Conservation (phyloP, 2,113 vertebrate genomes). For the Equus przewalskii region DNA sequence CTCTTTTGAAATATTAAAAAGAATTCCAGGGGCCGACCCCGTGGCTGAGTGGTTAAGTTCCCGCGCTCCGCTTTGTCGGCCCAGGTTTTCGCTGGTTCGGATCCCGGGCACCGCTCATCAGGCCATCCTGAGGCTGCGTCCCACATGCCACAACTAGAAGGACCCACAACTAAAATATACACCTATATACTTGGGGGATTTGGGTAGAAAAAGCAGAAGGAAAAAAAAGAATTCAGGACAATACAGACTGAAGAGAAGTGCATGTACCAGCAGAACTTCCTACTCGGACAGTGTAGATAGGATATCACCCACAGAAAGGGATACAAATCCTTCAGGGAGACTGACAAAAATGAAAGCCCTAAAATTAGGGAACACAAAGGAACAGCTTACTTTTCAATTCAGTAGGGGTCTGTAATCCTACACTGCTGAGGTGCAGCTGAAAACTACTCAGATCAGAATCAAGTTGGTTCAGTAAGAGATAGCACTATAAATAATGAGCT, state of each 20-base stretch:
- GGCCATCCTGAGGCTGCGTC: too few relatives aligned
- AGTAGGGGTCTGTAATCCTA: constrained; percentile 63
- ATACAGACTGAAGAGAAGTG: neutral
- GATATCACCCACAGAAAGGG: constrained; percentile 69
- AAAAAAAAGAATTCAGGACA: neutral
- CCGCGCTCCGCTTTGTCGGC: too few relatives aligned
- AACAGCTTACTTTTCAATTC: constrained; percentile 80
- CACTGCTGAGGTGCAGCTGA: constrained; percentile 68
- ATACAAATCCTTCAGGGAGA: constrained; percentile 67
- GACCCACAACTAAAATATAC: too few relatives aligned
- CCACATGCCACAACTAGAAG: too few relatives aligned
- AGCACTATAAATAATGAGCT: constrained; percentile 76
- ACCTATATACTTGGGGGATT: too few relatives aligned
- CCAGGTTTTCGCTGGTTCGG: too few relatives aligned
- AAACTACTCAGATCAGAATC: constrained; percentile 75
- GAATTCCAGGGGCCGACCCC: neutral
- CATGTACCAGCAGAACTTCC: neutral
- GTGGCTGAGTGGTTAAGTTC: too few relatives aligned
- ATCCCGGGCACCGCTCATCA: too few relatives aligned
- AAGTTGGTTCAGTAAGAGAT: constrained; percentile 14
- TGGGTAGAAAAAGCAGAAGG: too few relatives aligned
- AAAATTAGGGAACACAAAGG: constrained; percentile 80
- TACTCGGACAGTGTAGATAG: constrained; percentile 4
- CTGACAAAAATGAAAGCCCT: constrained; percentile 63
- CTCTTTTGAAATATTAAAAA: neutral